phyloP scores from a whole-genome alignment of 2,113 vertebrate species.

The Vireo altiloquus region DNA sequence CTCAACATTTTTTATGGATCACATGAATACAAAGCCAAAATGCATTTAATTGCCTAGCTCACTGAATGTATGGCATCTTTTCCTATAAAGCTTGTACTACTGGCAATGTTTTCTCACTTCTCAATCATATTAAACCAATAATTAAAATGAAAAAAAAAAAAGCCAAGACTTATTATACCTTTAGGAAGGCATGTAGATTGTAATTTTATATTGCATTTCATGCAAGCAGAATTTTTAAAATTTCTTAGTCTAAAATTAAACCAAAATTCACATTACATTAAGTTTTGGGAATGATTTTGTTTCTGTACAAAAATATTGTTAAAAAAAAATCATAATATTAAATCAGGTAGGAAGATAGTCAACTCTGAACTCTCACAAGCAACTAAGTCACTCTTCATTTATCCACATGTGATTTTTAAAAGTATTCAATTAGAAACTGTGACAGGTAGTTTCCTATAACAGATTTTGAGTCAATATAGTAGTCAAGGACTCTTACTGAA shows the following conservation, averaged over 20 bases:
- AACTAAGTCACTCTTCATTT: background rate
- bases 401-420: background rate
- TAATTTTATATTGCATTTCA: background rate
- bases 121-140: background rate
- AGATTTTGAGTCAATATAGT: background rate
- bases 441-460: background rate
- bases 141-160: background rate
- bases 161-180: background rate
- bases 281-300: background rate
- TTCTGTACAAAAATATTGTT: background rate
- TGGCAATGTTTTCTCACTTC: constrained; percentile 37
- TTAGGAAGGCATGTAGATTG: background rate
- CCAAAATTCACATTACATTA: background rate
- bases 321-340: background rate
- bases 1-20: constrained; percentile 41
- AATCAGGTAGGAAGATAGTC: background rate
- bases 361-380: background rate
- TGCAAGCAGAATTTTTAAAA: background rate
- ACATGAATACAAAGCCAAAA: constrained; percentile 35
- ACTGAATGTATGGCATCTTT: background rate
- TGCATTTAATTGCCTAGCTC: background rate
- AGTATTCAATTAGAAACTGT: background rate
- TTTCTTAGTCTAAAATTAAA: constrained; percentile 14
- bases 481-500: background rate
- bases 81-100: constrained; percentile 9